Conservation (phyloP, 2,113 vertebrate genomes). For the Albula glossodonta region DNA sequence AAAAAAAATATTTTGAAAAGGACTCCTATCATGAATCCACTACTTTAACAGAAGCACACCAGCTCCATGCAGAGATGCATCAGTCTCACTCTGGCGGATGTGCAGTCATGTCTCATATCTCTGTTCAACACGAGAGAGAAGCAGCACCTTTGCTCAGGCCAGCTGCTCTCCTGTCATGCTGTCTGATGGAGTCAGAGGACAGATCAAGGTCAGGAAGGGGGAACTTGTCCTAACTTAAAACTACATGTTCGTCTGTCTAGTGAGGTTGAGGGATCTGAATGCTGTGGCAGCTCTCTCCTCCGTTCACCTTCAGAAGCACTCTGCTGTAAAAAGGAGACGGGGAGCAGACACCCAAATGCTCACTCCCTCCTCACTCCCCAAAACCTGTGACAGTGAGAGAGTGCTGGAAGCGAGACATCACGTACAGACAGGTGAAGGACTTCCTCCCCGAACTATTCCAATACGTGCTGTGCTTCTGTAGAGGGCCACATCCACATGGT, state of each 20-base stretch:
- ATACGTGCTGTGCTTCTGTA: background rate
- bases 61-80: background rate
- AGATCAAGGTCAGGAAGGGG: background rate
- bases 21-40: background rate
- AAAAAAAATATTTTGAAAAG: background rate
- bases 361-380: background rate
- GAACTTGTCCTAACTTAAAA: background rate
- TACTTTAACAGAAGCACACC: background rate
- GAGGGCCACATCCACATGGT: background rate
- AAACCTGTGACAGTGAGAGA: background rate
- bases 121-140: background rate
- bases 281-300: background rate
- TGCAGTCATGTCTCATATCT: background rate
- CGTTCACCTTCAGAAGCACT: background rate
- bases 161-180: background rate
- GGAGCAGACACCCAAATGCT: background rate
- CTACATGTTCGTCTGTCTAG: background rate
- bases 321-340: background rate
- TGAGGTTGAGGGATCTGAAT: background rate
- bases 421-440: too few species aligned
- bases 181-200: background rate
- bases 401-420: too few species aligned
- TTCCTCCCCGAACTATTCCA: too few species aligned
- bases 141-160: background rate
- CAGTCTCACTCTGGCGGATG: background rate